phyloP scores from a whole-genome alignment of 2,113 vertebrate species.

The Vidua chalybeata region DNA sequence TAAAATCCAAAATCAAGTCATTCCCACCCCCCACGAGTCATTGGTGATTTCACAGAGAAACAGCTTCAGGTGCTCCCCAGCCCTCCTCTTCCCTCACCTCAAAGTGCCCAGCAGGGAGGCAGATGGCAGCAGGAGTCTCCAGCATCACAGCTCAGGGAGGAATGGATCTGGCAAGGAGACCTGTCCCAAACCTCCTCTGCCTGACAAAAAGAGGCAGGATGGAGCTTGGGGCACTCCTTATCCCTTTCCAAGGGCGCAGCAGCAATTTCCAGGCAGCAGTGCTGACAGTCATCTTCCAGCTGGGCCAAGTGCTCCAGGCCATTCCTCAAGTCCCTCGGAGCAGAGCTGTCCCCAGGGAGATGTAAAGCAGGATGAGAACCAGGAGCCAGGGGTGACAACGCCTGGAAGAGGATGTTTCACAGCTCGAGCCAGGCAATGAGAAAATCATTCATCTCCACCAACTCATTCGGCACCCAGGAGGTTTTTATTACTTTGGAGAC shows the following conservation, averaged over 20 bases:
- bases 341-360: not conserved
- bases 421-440: not conserved
- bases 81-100: not conserved
- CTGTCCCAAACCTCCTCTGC: not conserved
- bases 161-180: not conserved
- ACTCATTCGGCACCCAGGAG: not conserved
- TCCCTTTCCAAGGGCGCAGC: not conserved
- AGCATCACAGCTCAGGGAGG: accelerated
- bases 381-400: not conserved
- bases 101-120: not conserved
- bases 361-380: not conserved
- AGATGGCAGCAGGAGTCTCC: not conserved
- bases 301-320: not conserved
- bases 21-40: not conserved
- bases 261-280: not conserved
- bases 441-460: slow-evolving; percentile 19
- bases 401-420: not conserved
- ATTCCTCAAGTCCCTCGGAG: not conserved
- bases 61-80: not conserved
- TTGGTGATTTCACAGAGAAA: not conserved
- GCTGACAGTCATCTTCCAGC: not conserved
- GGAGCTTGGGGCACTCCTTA: not conserved
- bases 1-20: not conserved
- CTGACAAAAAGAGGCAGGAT: not conserved
- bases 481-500: slow-evolving; percentile 13